Conservation (phyloP, 1,140 invertebrate species). For the Bombus waltoni region DNA sequence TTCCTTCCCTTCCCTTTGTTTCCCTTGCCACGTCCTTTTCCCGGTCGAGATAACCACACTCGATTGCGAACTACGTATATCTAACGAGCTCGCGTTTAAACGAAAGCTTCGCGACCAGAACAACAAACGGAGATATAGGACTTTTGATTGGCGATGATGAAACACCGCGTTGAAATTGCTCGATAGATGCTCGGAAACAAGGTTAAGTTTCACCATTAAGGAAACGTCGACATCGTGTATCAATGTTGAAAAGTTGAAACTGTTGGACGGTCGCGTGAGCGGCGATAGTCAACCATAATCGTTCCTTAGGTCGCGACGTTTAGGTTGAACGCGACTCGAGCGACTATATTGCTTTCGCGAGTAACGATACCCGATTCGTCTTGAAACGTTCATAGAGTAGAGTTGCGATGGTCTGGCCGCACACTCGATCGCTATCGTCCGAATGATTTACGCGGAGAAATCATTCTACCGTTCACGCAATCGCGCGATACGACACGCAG, state of each 20-base stretch:
- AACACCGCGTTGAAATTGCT: not conserved
- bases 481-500: no score
- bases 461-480: no score
- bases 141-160: not conserved
- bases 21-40: not conserved
- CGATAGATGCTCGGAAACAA: not conserved
- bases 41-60: not conserved
- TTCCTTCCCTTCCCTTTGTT: not conserved
- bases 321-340: no score
- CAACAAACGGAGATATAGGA: not conserved
- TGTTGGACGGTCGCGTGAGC: conserved; percentile 14
- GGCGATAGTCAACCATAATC: not conserved
- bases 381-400: no score
- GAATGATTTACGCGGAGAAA: no score
- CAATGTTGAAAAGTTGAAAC: not conserved
- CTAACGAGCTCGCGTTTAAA: no score
- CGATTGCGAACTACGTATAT: not conserved
- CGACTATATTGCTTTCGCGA: not conserved
- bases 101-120: not conserved
- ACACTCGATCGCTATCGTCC: no score
- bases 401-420: no score
- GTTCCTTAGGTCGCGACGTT: not conserved
- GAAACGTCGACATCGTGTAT: not conserved
- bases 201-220: not conserved
- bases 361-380: not conserved